Base-by-base conservation (phyloP, 1,140 invertebrate species). In the Brachionus rubens region DNA sequence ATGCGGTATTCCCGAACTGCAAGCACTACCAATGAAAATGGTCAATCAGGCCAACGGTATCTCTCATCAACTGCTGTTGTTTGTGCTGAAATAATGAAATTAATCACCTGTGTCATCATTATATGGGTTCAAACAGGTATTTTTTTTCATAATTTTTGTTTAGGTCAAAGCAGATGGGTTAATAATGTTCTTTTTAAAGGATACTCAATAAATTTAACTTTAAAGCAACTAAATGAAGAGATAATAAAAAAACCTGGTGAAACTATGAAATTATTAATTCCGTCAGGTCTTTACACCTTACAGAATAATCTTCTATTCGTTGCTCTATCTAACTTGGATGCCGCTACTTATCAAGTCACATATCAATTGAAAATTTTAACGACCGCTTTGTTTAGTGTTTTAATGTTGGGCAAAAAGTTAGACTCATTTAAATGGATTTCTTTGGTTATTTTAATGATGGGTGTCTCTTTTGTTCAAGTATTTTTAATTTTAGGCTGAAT, bases 281-380 rank as follows among this genome's bases (percentile, higher is more conserved):
- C 96, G 68, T 95, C 95, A 2, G 88, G 97, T 80, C 87, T 98
- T 0, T 99, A 99, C 81, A 90, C 95, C 47, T 85, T 99, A 77
- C 97, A 99, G 85, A 99, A 99, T 83, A 98, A 98, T 87, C 87
- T 99, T 52, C 86, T 99, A 0, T 99, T 98, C 85, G 88, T 98
- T 33, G 96, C 96, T 7, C 91, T 95, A 33, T 94, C 94, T 24
- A 95, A 99, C 88, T 87, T 99, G 77, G 96, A 99, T 88, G 95
- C 96, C 76, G 96, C 95, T 5, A 98, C 95, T n/a, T 94, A 94
- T 87, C 96, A 99, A 88, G 94, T 95, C 87, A 97, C 94, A 40
- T 99, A 99, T 87, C 97, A 99, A 84, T 82, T 99, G 52, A 99
- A 99, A 87, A 94, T 99, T 79, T 86, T 99, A 1, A 99, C 97